Conservation (phyloP, 2,888 invertebrate genomes). For the Salticus scenicus region DNA sequence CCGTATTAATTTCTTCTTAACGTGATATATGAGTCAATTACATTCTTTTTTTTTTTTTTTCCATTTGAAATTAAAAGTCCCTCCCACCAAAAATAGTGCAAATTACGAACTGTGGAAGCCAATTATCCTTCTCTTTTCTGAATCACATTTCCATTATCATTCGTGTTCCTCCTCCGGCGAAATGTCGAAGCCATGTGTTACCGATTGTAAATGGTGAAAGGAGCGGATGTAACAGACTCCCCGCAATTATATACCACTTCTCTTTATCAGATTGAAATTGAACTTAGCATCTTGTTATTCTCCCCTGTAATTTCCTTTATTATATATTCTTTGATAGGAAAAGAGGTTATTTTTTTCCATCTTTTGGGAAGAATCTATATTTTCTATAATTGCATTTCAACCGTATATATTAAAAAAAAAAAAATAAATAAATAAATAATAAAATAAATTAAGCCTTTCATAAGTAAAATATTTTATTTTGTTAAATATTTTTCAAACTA, state of each 20-base stretch:
- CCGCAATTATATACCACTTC: background rate
- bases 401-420: too few relatives aligned
- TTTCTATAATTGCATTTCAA: too few relatives aligned
- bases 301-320: too few relatives aligned
- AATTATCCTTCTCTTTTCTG: background rate
- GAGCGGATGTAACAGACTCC: background rate
- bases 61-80: background rate
- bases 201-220: constrained; percentile 5
- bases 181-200: constrained; percentile 3
- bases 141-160: background rate
- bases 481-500: too few relatives aligned
- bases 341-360: too few relatives aligned
- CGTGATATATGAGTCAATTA: too few relatives aligned
- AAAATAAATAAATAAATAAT: too few relatives aligned
- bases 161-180: background rate
- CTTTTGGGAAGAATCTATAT: too few relatives aligned
- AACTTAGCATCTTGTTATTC: background rate
- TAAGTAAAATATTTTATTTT: too few relatives aligned
- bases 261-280: background rate
- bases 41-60: background rate
- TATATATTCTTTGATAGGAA: too few relatives aligned
- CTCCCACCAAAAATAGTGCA: background rate
- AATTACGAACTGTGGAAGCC: background rate
- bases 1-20: too few relatives aligned
- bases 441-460: too few relatives aligned